Conservation (phyloP, 1,140 invertebrate species). For the Adelges cooleyi region DNA sequence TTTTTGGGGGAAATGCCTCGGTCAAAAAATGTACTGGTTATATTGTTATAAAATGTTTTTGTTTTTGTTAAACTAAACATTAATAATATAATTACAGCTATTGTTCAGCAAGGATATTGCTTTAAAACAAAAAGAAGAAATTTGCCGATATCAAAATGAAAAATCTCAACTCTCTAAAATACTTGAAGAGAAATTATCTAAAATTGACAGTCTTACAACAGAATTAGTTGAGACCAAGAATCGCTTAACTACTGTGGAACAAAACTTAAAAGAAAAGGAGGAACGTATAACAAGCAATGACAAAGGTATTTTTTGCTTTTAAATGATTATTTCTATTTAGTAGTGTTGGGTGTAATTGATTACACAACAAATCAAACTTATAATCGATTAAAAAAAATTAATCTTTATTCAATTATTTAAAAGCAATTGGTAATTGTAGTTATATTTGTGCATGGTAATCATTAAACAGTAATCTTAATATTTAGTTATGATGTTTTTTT, state of each 20-base stretch:
- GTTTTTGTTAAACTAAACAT: not conserved
- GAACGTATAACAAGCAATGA: slow-evolving; percentile 12
- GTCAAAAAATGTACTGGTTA: too few species aligned
- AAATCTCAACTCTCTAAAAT: not conserved
- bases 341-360: too few species aligned
- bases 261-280: slow-evolving; percentile 22
- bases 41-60: not conserved
- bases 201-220: not conserved
- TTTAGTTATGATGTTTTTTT: too few species aligned
- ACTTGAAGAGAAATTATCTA: not conserved
- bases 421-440: too few species aligned
- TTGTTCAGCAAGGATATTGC: slow-evolving; percentile 16
- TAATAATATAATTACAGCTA: not conserved
- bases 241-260: not conserved
- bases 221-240: slow-evolving; percentile 3
- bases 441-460: too few species aligned
- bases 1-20: too few species aligned
- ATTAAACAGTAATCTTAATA: too few species aligned
- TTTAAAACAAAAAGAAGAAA: slow-evolving; percentile 14
- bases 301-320: not conserved
- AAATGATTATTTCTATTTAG: too few species aligned
- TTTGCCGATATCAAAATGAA: slow-evolving; percentile 1
- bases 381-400: too few species aligned
- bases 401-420: too few species aligned
- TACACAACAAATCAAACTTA: too few species aligned